Conservation (phyloP, 2,113 vertebrate genomes). For the Octodon degus region DNA sequence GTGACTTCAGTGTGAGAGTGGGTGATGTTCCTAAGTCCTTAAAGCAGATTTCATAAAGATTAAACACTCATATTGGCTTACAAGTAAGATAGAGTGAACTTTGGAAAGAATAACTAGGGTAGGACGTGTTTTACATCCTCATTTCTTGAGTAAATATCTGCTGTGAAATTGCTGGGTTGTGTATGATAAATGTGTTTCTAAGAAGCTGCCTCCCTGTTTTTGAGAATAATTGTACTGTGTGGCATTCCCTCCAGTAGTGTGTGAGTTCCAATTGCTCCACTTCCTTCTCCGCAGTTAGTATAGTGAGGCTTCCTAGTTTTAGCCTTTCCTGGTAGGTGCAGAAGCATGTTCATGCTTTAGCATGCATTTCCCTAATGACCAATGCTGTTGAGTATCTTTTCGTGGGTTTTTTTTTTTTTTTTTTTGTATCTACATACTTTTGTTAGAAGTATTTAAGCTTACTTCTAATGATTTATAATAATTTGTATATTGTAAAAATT, state of each 20-base stretch:
- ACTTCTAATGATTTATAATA: not conserved
- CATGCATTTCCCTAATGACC: not conserved
- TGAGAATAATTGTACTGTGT: not conserved
- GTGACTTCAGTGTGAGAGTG: not conserved
- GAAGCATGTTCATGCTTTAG: not conserved
- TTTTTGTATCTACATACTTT: not conserved
- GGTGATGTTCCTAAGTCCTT: not conserved
- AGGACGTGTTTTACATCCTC: not conserved
- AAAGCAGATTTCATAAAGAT: not conserved
- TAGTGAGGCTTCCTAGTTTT: not conserved
- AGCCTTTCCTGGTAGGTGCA: not conserved
- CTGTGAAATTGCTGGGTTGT: not conserved
- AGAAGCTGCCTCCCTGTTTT: not conserved
- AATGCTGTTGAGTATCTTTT: not conserved
- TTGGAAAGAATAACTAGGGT: not conserved
- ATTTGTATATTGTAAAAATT: constrained; percentile 7
- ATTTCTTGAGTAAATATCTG: not conserved
- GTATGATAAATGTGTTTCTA: not conserved
- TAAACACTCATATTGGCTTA: not conserved
- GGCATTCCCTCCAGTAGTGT: not conserved
- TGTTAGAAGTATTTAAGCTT: constrained; percentile 51
- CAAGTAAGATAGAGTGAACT: not conserved
- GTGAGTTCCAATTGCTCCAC: not conserved
- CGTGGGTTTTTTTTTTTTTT: not conserved
- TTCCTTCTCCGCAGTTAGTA: not conserved